A percentile compares a stretch with the other conserved stretches of the same genome.
Evolutionary conservation across 2,797 vertebrate genomes (phyloP).

Genomic region (Sandelia bainsii): DNA sequence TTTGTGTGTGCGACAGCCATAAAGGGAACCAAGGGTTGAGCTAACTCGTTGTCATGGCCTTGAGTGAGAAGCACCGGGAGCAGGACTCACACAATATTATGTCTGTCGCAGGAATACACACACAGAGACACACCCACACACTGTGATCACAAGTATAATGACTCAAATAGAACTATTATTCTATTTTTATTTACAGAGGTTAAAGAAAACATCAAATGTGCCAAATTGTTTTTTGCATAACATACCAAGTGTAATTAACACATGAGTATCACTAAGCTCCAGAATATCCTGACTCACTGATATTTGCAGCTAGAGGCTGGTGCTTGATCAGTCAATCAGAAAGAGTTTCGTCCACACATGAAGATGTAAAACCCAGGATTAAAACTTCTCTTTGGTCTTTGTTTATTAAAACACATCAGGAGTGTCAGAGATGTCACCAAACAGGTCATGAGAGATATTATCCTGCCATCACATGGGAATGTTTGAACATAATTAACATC

Average conservation of each 20-base stretch:
- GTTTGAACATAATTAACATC: conserved; percentile 4
- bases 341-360: neutral
- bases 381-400: neutral
- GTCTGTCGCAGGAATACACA: neutral
- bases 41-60: conserved; percentile 44
- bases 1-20: neutral
- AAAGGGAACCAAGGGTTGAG: conserved; percentile 22
- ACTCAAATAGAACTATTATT: neutral
- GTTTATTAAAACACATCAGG: neutral
- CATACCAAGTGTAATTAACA: neutral
- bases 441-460: neutral
- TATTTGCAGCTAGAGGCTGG: neutral
- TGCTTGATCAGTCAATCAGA: neutral
- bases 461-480: neutral
- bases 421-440: neutral
- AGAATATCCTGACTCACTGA: neutral
- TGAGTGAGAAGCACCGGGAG: neutral
- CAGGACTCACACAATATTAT: conserved; percentile 16
- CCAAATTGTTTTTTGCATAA: neutral
- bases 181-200: neutral
- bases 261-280: neutral
- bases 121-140: neutral
- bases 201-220: neutral
- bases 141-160: neutral
- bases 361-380: neutral